Percentiles rank a stretch among this genome's conserved stretches.
phyloP scores from a whole-genome alignment of 2,113 vertebrate species.

The Heterocephalus glaber region DNA sequence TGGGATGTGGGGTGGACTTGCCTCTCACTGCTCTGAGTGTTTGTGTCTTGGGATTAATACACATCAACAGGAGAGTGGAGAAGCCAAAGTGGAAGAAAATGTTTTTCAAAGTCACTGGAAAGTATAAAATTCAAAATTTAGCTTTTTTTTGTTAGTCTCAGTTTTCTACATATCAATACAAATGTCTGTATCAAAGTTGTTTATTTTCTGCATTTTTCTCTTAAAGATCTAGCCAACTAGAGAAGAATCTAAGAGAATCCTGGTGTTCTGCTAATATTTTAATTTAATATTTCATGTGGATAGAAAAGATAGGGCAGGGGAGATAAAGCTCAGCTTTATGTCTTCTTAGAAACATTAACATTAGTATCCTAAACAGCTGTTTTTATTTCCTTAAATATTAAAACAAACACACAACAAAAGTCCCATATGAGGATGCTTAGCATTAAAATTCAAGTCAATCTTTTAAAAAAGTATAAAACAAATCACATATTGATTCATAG shows the following conservation, averaged over 20 bases:
- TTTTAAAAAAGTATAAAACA: slow-evolving; percentile 23
- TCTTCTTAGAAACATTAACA: slow-evolving; percentile 9
- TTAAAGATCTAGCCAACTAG: neutral
- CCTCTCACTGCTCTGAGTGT: neutral
- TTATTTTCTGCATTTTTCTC: neutral
- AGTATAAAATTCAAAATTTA: slow-evolving; percentile 32
- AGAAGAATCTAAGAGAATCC: neutral
- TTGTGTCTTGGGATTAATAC: neutral
- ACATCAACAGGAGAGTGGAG: neutral
- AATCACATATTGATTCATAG: slow-evolving; percentile 39
- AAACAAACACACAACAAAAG: neutral
- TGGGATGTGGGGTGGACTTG: neutral
- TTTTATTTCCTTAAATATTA: slow-evolving; percentile 31
- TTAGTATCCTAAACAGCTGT: neutral
- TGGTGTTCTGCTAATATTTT: neutral
- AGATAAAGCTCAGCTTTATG: neutral
- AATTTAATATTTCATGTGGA: neutral
- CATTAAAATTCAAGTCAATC: slow-evolving; percentile 42
- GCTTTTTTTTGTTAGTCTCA: neutral
- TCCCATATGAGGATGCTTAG: neutral
- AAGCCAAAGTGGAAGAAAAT: neutral
- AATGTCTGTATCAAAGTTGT: neutral
- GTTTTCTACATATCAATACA: neutral
- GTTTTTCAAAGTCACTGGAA: neutral
- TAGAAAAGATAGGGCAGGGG: neutral